phyloP scores from a whole-genome alignment of 2,888 invertebrate genomes.

The Phyllotreta striolata region DNA sequence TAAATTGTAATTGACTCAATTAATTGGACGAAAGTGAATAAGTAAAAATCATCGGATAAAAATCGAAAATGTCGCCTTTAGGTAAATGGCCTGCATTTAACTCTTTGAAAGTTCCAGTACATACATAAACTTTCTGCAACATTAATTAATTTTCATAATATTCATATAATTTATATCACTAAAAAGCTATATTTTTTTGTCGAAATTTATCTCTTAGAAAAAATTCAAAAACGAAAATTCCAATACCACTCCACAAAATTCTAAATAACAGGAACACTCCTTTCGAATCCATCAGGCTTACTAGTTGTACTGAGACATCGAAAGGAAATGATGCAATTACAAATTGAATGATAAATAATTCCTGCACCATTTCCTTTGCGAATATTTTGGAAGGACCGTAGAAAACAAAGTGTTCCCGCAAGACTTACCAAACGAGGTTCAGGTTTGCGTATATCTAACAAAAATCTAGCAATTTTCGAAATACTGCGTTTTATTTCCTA shows the following conservation, averaged over 20 bases:
- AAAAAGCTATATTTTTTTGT: slow-evolving; percentile 52
- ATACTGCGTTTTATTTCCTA: slow-evolving; percentile 43
- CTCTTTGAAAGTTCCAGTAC: slow-evolving; percentile 47
- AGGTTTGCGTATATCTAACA: slow-evolving; percentile 47
- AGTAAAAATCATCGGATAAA: slow-evolving; percentile 17
- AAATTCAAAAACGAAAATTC: slow-evolving; percentile 44
- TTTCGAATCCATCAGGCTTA: slow-evolving; percentile 34
- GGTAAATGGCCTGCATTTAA: slow-evolving; percentile 48
- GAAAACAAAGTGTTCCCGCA: slow-evolving; percentile 31
- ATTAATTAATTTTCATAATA: slow-evolving; percentile 51
- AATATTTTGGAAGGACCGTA: slow-evolving; percentile 29
- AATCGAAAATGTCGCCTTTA: slow-evolving; percentile 39
- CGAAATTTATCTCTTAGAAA: slow-evolving; percentile 46
- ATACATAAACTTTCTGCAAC: slow-evolving; percentile 51
- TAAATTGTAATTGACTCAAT: neutral
- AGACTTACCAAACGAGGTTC: slow-evolving; percentile 47
- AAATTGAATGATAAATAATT: neutral
- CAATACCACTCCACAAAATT: slow-evolving; percentile 43
- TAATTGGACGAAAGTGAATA: too few relatives aligned
- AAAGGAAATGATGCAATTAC: slow-evolving; percentile 22
- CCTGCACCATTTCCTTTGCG: neutral
- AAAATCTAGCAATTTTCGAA: slow-evolving; percentile 44
- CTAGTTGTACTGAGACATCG: slow-evolving; percentile 42
- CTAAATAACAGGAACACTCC: slow-evolving; percentile 42
- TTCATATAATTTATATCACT: slow-evolving; percentile 51